Conservation (phyloP, 2,797 vertebrate species). For the Limosa lapponica region DNA sequence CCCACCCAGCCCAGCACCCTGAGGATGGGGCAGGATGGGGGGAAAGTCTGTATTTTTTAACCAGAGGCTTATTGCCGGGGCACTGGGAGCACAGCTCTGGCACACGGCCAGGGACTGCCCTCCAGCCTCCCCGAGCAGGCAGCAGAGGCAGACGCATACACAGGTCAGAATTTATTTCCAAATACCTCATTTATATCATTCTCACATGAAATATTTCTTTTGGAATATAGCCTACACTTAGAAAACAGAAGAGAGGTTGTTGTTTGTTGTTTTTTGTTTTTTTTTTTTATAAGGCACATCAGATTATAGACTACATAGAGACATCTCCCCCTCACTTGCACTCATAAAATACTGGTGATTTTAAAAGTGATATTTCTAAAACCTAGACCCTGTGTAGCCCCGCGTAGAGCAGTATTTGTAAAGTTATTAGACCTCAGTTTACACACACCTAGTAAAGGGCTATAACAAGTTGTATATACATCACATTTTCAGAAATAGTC, state of each 20-base stretch:
- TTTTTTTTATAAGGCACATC: constrained; percentile 72
- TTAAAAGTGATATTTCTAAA: constrained; percentile 54
- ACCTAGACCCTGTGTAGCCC: constrained; percentile 56
- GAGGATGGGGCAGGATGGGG: rapidly evolving
- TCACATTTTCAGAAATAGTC: constrained; percentile 57
- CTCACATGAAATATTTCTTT: constrained; percentile 66
- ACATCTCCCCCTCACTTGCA: constrained; percentile 13
- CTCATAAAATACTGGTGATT: constrained; percentile 38
- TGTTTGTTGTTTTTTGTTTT: not conserved
- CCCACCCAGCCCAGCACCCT: not conserved
- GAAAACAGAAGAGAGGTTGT: constrained; percentile 44
- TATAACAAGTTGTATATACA: constrained; percentile 43
- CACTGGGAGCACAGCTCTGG: rapidly evolving
- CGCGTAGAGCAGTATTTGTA: not conserved
- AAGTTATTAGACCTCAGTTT: constrained; percentile 49
- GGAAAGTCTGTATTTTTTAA: not conserved
- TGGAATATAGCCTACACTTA: constrained; percentile 42
- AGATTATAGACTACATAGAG: constrained; percentile 62
- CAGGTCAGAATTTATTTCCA: constrained; percentile 73
- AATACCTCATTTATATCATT: constrained; percentile 59
- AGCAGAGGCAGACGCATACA: constrained; percentile 21
- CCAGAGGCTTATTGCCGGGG: not conserved
- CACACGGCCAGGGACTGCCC: not conserved
- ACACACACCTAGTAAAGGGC: constrained; percentile 40
- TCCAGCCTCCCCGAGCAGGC: not conserved